Percentiles rank a stretch among this genome's conserved stretches.
These are phyloP conservation scores for Ranitomeya imitator DNA, from an alignment of 2,113 vertebrate genomes.

Conservation along the genomic window DNA sequence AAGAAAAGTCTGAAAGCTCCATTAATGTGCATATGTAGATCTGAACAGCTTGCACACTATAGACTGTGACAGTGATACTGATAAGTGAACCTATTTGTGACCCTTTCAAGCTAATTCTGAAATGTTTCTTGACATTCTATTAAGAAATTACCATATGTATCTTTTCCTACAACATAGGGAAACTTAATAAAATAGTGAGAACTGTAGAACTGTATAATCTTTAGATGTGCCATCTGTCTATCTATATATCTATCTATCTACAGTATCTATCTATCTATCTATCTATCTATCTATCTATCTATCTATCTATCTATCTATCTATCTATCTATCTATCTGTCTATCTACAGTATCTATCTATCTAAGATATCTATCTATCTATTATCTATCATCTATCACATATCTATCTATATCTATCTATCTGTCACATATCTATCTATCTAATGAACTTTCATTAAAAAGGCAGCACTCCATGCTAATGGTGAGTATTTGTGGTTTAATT, in stretches of 20 bases:
- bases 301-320: too few species aligned
- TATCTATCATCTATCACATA: too few species aligned
- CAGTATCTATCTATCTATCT: too few species aligned
- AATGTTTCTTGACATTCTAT: constrained; percentile 41
- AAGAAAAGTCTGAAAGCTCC: constrained; percentile 24
- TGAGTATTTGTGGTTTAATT: too few species aligned
- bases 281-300: too few species aligned
- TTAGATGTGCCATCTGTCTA: neutral
- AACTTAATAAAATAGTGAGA: neutral
- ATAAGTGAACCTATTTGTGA: constrained; percentile 33
- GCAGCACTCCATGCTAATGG: too few species aligned
- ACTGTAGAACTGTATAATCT: neutral
- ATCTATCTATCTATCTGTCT: neutral
- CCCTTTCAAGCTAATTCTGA: constrained; percentile 38
- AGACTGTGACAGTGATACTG: constrained; percentile 37
- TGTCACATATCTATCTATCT: too few species aligned
- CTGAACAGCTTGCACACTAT: constrained; percentile 43
- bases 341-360: neutral
- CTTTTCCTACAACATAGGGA: neutral
- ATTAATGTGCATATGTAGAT: constrained; percentile 33
- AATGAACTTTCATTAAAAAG: too few species aligned
- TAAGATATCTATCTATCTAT: neutral
- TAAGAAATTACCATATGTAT: neutral
- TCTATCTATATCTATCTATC: too few species aligned
- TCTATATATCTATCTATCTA: neutral